Evolutionary conservation across 1,140 invertebrate species (phyloP).

Genomic region (Steinernema feltiae): DNA sequence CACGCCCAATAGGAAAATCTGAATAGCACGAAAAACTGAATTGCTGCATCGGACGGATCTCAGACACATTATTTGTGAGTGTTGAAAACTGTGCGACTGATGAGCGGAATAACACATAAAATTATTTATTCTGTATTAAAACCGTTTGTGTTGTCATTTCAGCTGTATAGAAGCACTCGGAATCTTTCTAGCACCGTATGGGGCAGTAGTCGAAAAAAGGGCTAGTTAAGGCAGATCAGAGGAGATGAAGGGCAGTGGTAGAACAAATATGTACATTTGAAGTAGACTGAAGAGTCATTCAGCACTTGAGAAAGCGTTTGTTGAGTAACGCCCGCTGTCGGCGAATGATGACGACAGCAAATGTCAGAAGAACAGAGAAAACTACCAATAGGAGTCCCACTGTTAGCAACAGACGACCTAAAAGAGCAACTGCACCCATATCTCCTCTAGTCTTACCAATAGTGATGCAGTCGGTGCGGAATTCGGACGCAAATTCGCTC

Average conservation of each 20-base stretch:
- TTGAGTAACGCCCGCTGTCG: background rate
- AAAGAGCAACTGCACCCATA: background rate
- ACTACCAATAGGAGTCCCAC: background rate
- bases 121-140: too few species aligned
- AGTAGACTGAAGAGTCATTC: background rate
- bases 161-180: too few species aligned
- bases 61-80: background rate
- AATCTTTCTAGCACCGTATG: too few species aligned
- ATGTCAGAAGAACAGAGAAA: background rate
- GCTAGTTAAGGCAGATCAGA: background rate
- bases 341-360: background rate
- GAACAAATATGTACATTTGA: background rate
- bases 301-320: conserved; percentile 5
- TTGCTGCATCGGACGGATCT: background rate
- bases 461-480: background rate
- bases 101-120: too few species aligned
- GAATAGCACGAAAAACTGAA: background rate
- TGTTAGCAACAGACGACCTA: background rate
- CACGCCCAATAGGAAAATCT: background rate
- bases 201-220: too few species aligned
- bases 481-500: background rate
- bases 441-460: background rate
- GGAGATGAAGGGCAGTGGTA: background rate
- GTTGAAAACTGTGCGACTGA: too few species aligned
- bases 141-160: too few species aligned